Base-by-base conservation (phyloP, 1,140 invertebrate genomes). In the Philopotamus ludificatus region DNA sequence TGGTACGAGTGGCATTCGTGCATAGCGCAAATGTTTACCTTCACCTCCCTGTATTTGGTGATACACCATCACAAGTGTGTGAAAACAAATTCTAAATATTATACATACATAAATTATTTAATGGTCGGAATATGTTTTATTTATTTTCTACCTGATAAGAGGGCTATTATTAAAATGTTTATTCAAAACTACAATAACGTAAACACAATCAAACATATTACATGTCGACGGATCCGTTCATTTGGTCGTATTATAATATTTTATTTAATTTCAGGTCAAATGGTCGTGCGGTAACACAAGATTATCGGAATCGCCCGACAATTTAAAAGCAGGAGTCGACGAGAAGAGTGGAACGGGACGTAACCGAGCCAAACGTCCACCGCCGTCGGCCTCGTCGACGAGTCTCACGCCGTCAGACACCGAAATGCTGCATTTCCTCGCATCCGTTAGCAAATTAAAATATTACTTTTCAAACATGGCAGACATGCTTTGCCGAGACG, bases 381-480 rank as follows among this genome's bases (percentile, higher is more conserved):
- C 59, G 2, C 20, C 44, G 7, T 12, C 44, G 28, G 73, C 75
- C 25, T 73, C 75, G 4, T 72, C 73, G 22, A 63, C 77, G 2
- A 70, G 75, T n/a, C 73, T 76, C 1, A 76, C 79, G 0, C 77
- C 81, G 1, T 79, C 79, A 2, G 80, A 82, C 57, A 76, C 77
- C 1, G 83, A 87, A 65, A 79, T 89, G 39, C 79, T 83, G 26
- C 83, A 85, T 65, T 89, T 89, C 73, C 76, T 89, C 26, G 83
- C 84, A 1, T 85, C 84, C 26, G 81, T 89, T 41, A 79, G 81
- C 12, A 82, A 83, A 65, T 89, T 84, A n/a, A 85, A 85, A 65
- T 85, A 86, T 50, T 88, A 90, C 71, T 91, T 89, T 72, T 81
- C 80, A 12, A 84, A 83, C 60, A 74, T 91, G 2, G 86, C 87